Evolutionary conservation across 2,888 invertebrate species (phyloP), one percentile per base, ranked within the genome.

Genomic region (Andrena minutula): DNA sequence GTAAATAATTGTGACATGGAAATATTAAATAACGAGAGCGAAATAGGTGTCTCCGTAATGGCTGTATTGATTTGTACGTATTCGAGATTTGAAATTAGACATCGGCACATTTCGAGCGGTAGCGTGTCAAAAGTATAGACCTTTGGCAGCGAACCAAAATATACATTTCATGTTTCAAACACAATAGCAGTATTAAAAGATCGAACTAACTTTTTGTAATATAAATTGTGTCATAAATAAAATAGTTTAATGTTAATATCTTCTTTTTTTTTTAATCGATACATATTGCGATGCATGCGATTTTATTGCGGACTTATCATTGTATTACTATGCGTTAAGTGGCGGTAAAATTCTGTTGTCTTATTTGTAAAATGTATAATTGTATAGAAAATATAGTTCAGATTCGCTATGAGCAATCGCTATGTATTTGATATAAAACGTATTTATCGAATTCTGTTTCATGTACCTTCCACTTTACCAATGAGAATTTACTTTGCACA

Each of bases 1-100:
- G 83, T 83, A 83, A 83, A 83, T 83, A 41, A 83, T 71, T 83
- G 72, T 72, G 75, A 79, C 64, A 73, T 49, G 61, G 51, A 47
- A 77, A 49, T 64, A 75, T 79, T 72, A 79, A 75, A 75, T 80
- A 58, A 72, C 49, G 66, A 61, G 70, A 69, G 53, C 61, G 72
- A 75, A 72, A 63, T 35, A 56, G 60, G 49, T 63, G 74, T 53
- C 41, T 74, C 70, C 23, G 51, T 32, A 60, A 30, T 66, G 64
- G 32, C 53, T 74, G 69, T 41, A 70, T 74, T 74, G 20, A 16
- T 56, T 30, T 60, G 2, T 66, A 51, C 4, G 73, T 73, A 5
- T 75, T 51, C 23, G 30, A 61, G 49, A 68, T 63, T 71, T 20
- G 5, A 63, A 49, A 41, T 12, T 68, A 8, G 28, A 6, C 58